Evolutionary conservation across 2,113 vertebrate genomes (phyloP).

Genomic region (Cricetomys ansorgei): DNA sequence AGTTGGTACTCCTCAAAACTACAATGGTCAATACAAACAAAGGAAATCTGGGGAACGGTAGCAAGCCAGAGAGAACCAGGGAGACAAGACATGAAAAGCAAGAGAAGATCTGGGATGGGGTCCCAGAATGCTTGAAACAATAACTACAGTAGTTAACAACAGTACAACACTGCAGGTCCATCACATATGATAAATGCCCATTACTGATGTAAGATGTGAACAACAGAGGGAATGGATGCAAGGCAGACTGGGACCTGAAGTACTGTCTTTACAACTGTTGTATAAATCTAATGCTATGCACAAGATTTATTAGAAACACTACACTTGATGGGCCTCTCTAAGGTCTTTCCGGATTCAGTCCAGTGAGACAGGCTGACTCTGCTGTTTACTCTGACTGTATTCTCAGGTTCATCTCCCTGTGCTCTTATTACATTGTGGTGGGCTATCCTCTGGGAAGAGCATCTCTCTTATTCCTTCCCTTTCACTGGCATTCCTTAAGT

Average conservation of each 20-base stretch:
- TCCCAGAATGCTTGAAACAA: not conserved
- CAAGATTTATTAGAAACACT: not conserved
- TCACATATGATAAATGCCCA: not conserved
- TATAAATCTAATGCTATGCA: not conserved
- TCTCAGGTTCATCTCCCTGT: not conserved
- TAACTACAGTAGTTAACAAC: not conserved
- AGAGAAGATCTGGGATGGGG: not conserved
- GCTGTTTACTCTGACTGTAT: fast-evolving
- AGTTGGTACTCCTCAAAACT: not conserved
- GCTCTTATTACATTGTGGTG: no score
- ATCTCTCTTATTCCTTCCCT: not conserved
- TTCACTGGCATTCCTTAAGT: not conserved
- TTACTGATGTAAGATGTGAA: not conserved
- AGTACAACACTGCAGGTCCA: not conserved
- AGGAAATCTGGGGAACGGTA: not conserved
- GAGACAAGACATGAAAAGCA: not conserved
- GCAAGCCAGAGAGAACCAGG: not conserved
- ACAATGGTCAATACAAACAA: not conserved
- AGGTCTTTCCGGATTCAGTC: not conserved
- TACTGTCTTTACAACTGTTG: not conserved
- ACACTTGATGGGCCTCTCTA: not conserved
- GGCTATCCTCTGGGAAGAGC: not conserved
- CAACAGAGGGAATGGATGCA: no score
- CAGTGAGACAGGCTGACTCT: not conserved
- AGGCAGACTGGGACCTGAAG: not conserved